These are phyloP conservation scores for Cecropterus lyciades DNA, from an alignment of 1,140 invertebrate genomes.

Conservation along the genomic window DNA sequence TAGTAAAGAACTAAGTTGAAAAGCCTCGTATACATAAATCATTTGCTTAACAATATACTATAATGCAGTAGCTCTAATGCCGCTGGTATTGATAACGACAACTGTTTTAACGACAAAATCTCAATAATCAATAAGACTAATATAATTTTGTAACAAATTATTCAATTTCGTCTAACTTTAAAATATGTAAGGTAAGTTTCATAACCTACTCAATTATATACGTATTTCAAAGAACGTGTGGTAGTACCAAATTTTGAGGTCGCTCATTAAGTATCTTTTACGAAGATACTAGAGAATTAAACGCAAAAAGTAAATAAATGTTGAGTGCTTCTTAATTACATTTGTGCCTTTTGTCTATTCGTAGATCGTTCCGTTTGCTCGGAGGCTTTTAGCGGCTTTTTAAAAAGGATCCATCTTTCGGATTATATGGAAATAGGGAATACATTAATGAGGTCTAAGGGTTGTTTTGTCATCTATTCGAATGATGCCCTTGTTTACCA, in stretches of 20 bases:
- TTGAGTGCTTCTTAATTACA: conserved; percentile 25
- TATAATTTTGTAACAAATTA: no score
- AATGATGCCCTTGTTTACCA: conserved; percentile 40
- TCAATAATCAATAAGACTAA: no score
- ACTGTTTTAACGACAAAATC: no score
- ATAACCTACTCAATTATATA: neutral
- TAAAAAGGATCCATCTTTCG: conserved; percentile 12
- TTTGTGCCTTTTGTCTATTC: conserved; percentile 38
- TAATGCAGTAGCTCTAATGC: no score
- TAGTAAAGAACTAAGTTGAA: no score
- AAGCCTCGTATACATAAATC: no score
- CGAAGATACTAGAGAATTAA: neutral
- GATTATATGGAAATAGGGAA: conserved; percentile 21
- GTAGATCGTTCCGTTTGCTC: conserved; percentile 37
- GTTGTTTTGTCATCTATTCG: conserved; percentile 49
- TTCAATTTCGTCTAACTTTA: no score
- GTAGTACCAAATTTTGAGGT: neutral
- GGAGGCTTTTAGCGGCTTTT: conserved; percentile 32
- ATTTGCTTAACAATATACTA: no score
- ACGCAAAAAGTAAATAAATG: conserved; percentile 23
- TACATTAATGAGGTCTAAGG: conserved; percentile 14
- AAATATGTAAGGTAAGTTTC: no score
- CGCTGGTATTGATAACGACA: no score
- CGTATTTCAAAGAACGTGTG: neutral
- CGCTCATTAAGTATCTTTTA: neutral